These are phyloP conservation scores for Stomorhina lunata DNA, from an alignment of 2,888 invertebrate genomes.

Conservation along the genomic window DNA sequence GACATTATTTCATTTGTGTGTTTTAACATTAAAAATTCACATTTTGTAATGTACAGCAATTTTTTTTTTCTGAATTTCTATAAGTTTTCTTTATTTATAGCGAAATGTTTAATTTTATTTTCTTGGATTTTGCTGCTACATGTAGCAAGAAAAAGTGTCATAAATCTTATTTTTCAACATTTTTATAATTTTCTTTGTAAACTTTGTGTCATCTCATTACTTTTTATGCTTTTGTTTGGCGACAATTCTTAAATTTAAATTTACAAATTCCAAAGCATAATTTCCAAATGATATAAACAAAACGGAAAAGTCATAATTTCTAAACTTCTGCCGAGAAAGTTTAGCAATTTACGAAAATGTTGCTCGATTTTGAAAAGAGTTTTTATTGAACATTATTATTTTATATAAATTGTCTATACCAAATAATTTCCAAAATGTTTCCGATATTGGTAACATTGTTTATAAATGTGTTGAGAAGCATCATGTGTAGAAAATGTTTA, in stretches of 20 bases:
- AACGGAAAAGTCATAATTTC: no score
- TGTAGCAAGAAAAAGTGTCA: neutral
- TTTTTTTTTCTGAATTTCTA: constrained; percentile 17
- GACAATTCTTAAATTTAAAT: neutral
- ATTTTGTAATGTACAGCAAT: neutral
- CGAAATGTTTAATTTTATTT: neutral
- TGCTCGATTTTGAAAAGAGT: no score
- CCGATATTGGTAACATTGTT: no score
- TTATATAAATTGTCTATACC: no score
- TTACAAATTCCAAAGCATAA: no score
- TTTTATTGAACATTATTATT: no score
- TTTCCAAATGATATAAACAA: no score
- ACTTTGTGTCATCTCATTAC: neutral
- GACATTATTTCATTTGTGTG: constrained; percentile 1
- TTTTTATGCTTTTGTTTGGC: neutral
- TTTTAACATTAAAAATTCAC: constrained; percentile 3
- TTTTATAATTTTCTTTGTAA: constrained; percentile 10
- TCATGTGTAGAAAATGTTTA: no score
- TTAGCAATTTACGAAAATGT: no score
- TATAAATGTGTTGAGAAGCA: no score
- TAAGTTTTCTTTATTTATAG: neutral
- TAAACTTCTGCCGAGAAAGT: no score
- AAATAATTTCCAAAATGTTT: no score
- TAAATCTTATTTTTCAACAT: constrained; percentile 21
- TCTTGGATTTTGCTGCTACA: neutral